Conservation (phyloP, 1,140 invertebrate species). For the Cotesia typhae region DNA sequence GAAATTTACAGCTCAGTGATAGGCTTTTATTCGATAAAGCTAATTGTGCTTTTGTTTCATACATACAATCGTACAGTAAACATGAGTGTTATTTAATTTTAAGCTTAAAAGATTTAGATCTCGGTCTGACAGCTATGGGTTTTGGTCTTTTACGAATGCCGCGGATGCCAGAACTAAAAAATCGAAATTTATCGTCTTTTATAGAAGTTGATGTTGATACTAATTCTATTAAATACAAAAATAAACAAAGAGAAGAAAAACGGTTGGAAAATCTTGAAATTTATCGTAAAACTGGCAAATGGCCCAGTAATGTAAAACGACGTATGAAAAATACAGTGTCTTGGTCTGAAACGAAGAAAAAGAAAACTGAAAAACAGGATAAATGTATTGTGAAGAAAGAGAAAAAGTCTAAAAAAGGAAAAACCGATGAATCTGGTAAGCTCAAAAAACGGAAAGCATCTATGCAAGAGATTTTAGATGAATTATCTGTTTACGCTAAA, state of each 20-base stretch:
- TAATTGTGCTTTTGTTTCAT: constrained; percentile 94
- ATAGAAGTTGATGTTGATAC: constrained; percentile 74
- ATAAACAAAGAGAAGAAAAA: constrained; percentile 80
- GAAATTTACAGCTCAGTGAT: constrained; percentile 73
- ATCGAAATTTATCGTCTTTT: constrained; percentile 74
- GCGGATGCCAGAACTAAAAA: constrained; percentile 93
- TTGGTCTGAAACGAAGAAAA: constrained; percentile 84
- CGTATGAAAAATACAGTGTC: constrained; percentile 71
- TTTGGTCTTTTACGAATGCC: constrained; percentile 92
- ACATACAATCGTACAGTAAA: constrained; percentile 91
- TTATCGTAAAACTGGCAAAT: constrained; percentile 78
- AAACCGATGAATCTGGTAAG: constrained; percentile 56
- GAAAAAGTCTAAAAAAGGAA: constrained; percentile 64
- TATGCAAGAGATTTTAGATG: constrained; percentile 80
- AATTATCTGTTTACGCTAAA: constrained; percentile 70
- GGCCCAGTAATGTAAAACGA: constrained; percentile 76
- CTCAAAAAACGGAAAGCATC: constrained; percentile 66
- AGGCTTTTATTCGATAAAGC: constrained; percentile 87
- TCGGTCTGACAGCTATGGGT: constrained; percentile 84
- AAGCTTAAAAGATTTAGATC: constrained; percentile 84
- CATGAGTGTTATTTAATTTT: constrained; percentile 95
- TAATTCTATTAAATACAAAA: constrained; percentile 82
- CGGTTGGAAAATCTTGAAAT: constrained; percentile 77
- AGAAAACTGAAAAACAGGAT: constrained; percentile 68
- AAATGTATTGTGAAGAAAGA: constrained; percentile 68